These are phyloP conservation scores for Lochmaea crataegi DNA, from an alignment of 2,888 invertebrate species.

Conservation along the genomic window DNA sequence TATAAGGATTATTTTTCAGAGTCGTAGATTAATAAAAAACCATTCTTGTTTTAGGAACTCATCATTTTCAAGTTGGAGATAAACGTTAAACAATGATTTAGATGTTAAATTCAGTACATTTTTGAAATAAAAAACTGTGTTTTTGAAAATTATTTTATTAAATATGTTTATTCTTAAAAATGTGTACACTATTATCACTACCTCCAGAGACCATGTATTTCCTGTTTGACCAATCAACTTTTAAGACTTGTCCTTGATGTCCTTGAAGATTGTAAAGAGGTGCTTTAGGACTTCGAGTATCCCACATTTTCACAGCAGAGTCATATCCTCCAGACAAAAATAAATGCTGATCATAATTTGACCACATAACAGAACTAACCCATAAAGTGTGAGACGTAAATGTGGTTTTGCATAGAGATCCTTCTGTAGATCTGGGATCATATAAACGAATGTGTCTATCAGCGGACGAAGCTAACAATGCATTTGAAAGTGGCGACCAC, in stretches of 20 bases:
- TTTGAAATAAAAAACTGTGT: constrained; percentile 20
- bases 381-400: constrained; percentile 92
- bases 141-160: constrained; percentile 27
- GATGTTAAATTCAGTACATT: neutral
- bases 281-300: constrained; percentile 90
- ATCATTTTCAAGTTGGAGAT: constrained; percentile 64
- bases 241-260: constrained; percentile 93
- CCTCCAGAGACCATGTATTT: constrained; percentile 90
- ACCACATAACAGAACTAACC: constrained; percentile 94
- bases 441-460: constrained; percentile 92
- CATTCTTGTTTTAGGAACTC: constrained; percentile 53
- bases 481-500: constrained; percentile 81
- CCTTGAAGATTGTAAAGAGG: constrained; percentile 93
- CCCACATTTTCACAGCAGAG: constrained; percentile 93
- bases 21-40: neutral
- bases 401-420: constrained; percentile 85
- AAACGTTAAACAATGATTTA: constrained; percentile 38
- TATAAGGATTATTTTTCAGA: neutral
- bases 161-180: constrained; percentile 73
- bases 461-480: constrained; percentile 87
- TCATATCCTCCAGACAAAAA: constrained; percentile 96
- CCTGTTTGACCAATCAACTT: constrained; percentile 94
- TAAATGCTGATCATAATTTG: constrained; percentile 80
- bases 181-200: constrained; percentile 91
- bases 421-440: constrained; percentile 91